A percentile compares a stretch with the other conserved stretches of the same genome.
Conservation (phyloP, 2,888 invertebrate species). For the Epistrophella euchroma region DNA sequence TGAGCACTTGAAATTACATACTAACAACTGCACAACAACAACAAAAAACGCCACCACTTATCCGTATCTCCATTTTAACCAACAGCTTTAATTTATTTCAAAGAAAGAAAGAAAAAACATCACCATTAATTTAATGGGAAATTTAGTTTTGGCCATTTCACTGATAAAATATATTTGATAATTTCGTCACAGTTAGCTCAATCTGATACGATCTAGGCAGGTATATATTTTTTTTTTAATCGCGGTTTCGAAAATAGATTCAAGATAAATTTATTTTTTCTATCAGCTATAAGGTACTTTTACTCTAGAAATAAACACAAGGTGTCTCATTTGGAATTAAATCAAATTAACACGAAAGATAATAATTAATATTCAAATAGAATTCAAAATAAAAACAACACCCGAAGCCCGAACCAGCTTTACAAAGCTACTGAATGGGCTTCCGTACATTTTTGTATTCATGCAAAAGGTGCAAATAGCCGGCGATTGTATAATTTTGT, state of each 20-base stretch:
- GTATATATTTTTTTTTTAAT: background rate
- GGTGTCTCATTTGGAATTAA: background rate
- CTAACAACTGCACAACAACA: too few relatives aligned
- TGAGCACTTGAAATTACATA: too few relatives aligned
- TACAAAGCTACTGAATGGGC: background rate
- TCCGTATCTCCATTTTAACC: too few relatives aligned
- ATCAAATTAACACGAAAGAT: background rate
- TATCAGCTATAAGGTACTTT: background rate
- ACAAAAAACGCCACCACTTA: too few relatives aligned
- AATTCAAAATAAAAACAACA: background rate
- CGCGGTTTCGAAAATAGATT: background rate
- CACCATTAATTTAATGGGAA: background rate
- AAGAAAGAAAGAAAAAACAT: too few relatives aligned
- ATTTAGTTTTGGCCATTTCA: background rate
- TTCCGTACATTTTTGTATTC: background rate
- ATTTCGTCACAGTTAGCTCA: background rate
- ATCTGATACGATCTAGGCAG: background rate
- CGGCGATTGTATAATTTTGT: background rate
- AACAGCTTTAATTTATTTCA: too few relatives aligned
- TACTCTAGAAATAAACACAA: background rate
- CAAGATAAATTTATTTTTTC: background rate
- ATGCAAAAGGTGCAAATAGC: constrained; percentile 7
- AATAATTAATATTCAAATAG: background rate
- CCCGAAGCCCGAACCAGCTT: background rate
- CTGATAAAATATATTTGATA: background rate